Conservation (phyloP, 2,797 vertebrate species). For the Botia kubotai region DNA sequence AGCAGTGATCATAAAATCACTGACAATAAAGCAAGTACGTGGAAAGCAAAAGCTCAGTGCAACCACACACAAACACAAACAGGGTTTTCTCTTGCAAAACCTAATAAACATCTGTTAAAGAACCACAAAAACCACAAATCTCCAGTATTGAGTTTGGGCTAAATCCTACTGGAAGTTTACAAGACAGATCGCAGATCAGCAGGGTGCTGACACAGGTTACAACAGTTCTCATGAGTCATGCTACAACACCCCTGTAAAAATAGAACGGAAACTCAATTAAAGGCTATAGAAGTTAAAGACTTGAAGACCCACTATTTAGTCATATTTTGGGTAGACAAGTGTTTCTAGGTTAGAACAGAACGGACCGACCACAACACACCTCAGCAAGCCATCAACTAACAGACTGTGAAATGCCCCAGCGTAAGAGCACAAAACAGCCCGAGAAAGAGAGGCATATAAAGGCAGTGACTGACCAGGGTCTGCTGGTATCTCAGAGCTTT, state of each 20-base stretch:
- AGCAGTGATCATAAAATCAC: not conserved
- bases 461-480: constrained; percentile 51
- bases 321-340: constrained; percentile 45
- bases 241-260: constrained; percentile 47
- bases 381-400: constrained; percentile 41
- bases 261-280: constrained; percentile 60
- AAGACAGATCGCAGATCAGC: not conserved
- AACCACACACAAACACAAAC: not conserved
- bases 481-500: constrained; percentile 89
- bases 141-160: not conserved
- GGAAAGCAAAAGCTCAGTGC: not conserved
- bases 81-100: not conserved
- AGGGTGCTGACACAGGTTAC: not conserved
- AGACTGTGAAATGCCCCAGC: constrained; percentile 31
- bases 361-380: constrained; percentile 26
- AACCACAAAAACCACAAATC: constrained; percentile 7
- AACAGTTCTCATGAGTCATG: constrained; percentile 22
- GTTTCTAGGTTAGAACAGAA: constrained; percentile 40
- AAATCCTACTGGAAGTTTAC: constrained; percentile 6
- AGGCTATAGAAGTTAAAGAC: constrained; percentile 44
- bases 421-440: constrained; percentile 61
- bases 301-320: constrained; percentile 36
- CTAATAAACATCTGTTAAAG: not conserved
- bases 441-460: constrained; percentile 40
- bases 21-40: not conserved